Base-by-base conservation (phyloP, 2,888 invertebrate genomes). In the Cabera pusaria region DNA sequence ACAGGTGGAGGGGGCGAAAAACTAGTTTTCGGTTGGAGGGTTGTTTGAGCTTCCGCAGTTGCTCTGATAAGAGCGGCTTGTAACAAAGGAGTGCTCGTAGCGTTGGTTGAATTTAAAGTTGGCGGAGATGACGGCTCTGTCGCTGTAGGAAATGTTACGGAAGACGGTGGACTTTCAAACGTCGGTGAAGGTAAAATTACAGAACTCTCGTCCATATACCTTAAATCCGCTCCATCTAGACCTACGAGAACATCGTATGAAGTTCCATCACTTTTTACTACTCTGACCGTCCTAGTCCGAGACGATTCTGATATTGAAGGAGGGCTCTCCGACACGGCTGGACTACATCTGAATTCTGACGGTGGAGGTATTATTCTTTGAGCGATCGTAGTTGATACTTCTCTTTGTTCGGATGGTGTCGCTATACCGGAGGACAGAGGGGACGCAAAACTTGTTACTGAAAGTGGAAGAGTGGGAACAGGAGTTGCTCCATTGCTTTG, bases 131-230 rank as follows among this genome's bases (percentile, higher is more conserved):
- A 90, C 24, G 92, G 91, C 37, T 92, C 91, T 41, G 92, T 91
- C 11, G 91, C 91, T 22, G 90, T 90, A 8, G 90, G 89, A 49
- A 90, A 90, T 43, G 91, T 91, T 25, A 91, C 79, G 12, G 93
- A 93, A 41, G 93, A 93, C 5, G 94, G 93, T 23, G 94, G 93
- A 64, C 94, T 95, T 72, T 95, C 96, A 62, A 93, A 93, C 39
- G 92, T 92, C 6, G 96, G 95, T 47, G 96, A 95, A 37, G 95
- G 93, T 40, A 96, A 90, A 52, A 93, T 93, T 22, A 96, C 92
- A 12, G 96, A 96, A 74, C 96, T 96, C 71, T 97, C 97, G 71
- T 97, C 97, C 97, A 97, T 97, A 75, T 92, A 97, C 25, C 95
- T 92, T 33, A 97, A 83, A 77, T 97, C 97, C n/a, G 95, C 95